Evolutionary conservation across 2,113 vertebrate genomes (phyloP), one percentile per base, ranked within the genome.

Genomic region (Vulpes ferrilata): DNA sequence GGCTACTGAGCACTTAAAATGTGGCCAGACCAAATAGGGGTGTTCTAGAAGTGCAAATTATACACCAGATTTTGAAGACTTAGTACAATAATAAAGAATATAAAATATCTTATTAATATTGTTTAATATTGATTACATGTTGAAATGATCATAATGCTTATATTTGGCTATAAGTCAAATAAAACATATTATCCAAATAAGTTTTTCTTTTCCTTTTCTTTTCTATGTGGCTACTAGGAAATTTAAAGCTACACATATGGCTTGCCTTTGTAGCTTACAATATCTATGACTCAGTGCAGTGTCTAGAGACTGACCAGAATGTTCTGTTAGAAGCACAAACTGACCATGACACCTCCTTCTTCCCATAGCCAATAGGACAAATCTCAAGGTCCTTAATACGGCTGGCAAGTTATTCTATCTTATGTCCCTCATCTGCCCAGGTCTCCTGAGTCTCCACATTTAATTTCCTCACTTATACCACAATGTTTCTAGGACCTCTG

Each of bases 111-210:
- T 60, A 67, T 95, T 55, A 62, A 91, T 79, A 51, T 27, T 65
- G 7, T 71, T 64, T 86, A 55, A 73, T 81, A 51, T 62, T 55
- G 94, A 84, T 74, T 87, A 43, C 3, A 32, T 35, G 80, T 84
- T 55, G 32, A 95, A 93, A 92, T 88, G 65, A 32, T 87, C 93
- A 65, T 88, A 67, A 73, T 90, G 73, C 88, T 59, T 59, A 32
- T 59, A 90, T 93, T 96, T 93, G 57, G 10, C 38, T 69, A 79
- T 81, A 69, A 25, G 65, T 65, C 55, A 74, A 90, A 95, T 65
- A 95, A 90, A 96, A 88, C 38, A 38, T 20, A 59, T 38, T n/a
- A 93, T 59, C 76, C 55, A 74, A 79, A 62, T 80, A 79, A 25
- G 74, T 43, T 81, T 92, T 88, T 82, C 27, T 87, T 92, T 88